Evolutionary conservation across 2,797 vertebrate species (phyloP).

Genomic region (Synanceia verrucosa): DNA sequence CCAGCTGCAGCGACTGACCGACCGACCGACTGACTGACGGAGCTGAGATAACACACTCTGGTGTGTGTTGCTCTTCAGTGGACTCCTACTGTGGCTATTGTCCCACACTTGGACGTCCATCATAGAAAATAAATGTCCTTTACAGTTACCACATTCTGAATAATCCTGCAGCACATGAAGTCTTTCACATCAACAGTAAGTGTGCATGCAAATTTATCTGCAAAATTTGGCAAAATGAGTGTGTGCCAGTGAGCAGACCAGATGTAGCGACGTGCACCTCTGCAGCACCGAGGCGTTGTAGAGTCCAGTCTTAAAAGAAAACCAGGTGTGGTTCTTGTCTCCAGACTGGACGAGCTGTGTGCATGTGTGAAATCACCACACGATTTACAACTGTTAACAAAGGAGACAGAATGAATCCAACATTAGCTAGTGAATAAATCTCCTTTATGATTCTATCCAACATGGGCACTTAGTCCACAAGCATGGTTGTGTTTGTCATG

Average conservation of each 20-base stretch:
- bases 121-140: too few relatives aligned
- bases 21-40: too few relatives aligned
- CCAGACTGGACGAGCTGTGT: not conserved
- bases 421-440: conserved; percentile 7
- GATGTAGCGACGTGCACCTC: conserved; percentile 12
- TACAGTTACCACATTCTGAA: too few relatives aligned
- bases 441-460: not conserved
- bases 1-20: too few relatives aligned
- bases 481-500: not conserved
- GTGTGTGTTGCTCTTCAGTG: conserved; percentile 17
- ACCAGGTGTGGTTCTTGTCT: not conserved
- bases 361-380: not conserved
- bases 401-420: not conserved
- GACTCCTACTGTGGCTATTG: not conserved
- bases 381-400: not conserved
- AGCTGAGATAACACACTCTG: too few relatives aligned
- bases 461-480: conserved; percentile 2
- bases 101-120: too few relatives aligned
- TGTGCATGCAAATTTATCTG: too few relatives aligned
- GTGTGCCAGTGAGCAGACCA: not conserved
- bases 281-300: not conserved
- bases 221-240: not conserved
- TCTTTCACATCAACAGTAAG: conserved; percentile 5
- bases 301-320: not conserved
- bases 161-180: too few relatives aligned